Evolutionary conservation across 2,797 vertebrate genomes (phyloP).

Genomic region (Mormyrops boulengeri): DNA sequence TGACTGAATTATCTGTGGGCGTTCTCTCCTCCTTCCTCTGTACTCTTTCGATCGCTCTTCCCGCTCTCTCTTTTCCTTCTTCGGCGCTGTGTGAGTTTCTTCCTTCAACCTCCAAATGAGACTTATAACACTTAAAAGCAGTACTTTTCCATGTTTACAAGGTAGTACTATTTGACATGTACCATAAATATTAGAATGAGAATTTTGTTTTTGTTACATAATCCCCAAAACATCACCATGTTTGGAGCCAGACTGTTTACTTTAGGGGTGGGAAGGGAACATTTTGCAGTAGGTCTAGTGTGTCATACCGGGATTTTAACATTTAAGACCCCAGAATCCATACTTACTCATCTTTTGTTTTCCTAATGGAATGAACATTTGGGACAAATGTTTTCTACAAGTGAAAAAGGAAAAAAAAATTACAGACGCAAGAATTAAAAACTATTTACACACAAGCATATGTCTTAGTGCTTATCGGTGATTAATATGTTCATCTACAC

Average conservation of each 20-base stretch:
- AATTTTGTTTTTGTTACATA: not conserved
- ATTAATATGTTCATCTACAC: not conserved
- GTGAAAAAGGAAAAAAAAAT: not conserved
- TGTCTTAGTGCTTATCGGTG: not conserved
- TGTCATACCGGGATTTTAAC: not conserved
- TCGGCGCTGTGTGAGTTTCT: constrained; percentile 35
- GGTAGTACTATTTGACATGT: not conserved
- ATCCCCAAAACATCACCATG: not conserved
- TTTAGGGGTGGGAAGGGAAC: not conserved
- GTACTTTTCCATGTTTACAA: not conserved
- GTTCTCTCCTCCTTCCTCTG: constrained; percentile 48
- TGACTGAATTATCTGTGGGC: constrained; percentile 64
- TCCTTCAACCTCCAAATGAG: constrained; percentile 46
- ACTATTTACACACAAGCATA: not conserved
- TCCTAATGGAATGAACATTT: constrained; percentile 63
- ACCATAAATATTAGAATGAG: not conserved
- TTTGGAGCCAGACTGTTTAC: not conserved
- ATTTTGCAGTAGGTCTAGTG: not conserved
- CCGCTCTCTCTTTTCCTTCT: constrained; percentile 52
- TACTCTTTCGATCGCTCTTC: constrained; percentile 48
- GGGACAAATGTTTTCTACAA: constrained; percentile 65
- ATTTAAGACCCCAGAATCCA: not conserved
- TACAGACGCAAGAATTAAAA: not conserved
- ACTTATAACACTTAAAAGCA: not conserved
- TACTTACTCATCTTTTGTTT: constrained; percentile 68